phyloP scores from a whole-genome alignment of 1,140 invertebrate species.

The Pygmarrhopalites habei region DNA sequence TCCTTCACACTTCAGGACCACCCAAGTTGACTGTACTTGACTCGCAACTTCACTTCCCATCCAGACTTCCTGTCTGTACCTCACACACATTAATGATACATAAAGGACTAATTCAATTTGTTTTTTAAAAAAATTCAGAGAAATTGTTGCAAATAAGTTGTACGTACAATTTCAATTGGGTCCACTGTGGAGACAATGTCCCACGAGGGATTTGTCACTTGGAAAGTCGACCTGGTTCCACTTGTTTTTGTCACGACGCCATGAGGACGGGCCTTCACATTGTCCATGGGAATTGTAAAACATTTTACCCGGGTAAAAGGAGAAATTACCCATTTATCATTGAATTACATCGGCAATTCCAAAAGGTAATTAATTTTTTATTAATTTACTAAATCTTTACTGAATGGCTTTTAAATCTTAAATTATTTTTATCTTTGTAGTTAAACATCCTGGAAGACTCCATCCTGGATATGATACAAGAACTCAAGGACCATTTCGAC shows the following conservation, averaged over 20 bases:
- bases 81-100: background rate
- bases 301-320: background rate
- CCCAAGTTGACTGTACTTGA: no score
- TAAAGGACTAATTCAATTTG: background rate
- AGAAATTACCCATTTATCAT: background rate
- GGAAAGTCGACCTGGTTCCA: background rate
- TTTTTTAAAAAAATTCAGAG: background rate
- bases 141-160: background rate
- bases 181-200: conserved; percentile 42
- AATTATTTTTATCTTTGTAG: background rate
- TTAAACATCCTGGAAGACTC: background rate
- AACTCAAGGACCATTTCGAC: background rate
- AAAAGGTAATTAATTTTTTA: background rate
- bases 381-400: no score
- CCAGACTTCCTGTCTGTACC: background rate
- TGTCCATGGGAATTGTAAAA: conserved; percentile 2
- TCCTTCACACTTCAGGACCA: background rate
- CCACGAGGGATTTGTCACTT: background rate
- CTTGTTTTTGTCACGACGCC: background rate
- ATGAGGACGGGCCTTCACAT: background rate
- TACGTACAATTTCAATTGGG: conserved; percentile 6
- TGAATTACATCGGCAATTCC: background rate
- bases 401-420: background rate
- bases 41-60: no score
- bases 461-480: background rate